A percentile compares a stretch with the other conserved stretches of the same genome.
phyloP scores from a whole-genome alignment of 2,113 vertebrate species.

The Trogon melanurus region DNA sequence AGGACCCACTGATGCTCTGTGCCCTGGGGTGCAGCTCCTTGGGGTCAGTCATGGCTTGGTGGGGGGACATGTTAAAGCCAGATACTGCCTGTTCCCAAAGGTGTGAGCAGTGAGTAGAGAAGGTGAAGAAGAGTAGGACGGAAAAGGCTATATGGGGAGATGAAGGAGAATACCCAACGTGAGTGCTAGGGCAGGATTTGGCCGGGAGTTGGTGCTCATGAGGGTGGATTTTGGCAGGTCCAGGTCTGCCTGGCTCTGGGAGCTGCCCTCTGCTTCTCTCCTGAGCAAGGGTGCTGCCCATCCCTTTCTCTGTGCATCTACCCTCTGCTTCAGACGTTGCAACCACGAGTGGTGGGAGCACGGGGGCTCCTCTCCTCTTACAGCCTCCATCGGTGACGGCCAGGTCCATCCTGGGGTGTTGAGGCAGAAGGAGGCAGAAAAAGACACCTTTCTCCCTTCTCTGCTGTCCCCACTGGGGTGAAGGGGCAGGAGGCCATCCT shows the following conservation, averaged over 20 bases:
- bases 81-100: not conserved
- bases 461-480: fast-evolving
- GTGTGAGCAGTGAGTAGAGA: not conserved
- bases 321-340: too few species aligned
- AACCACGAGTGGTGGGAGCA: fast-evolving
- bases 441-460: not conserved
- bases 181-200: not conserved
- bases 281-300: not conserved
- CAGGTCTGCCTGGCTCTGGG: not conserved
- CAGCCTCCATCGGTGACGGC: not conserved
- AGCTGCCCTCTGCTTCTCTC: not conserved
- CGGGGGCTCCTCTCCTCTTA: not conserved
- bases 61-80: not conserved
- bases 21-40: fast-evolving
- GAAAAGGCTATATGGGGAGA: not conserved
- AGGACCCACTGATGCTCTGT: fast-evolving
- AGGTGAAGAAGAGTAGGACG: not conserved
- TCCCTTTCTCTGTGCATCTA: not conserved
- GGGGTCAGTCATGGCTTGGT: fast-evolving
- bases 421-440: not conserved
- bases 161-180: not conserved
- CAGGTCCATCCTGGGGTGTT: fast-evolving
- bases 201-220: not conserved
- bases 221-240: not conserved
- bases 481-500: not conserved